Evolutionary conservation across 2,888 invertebrate species (phyloP).

Genomic region (Sclerodermus sp.): DNA sequence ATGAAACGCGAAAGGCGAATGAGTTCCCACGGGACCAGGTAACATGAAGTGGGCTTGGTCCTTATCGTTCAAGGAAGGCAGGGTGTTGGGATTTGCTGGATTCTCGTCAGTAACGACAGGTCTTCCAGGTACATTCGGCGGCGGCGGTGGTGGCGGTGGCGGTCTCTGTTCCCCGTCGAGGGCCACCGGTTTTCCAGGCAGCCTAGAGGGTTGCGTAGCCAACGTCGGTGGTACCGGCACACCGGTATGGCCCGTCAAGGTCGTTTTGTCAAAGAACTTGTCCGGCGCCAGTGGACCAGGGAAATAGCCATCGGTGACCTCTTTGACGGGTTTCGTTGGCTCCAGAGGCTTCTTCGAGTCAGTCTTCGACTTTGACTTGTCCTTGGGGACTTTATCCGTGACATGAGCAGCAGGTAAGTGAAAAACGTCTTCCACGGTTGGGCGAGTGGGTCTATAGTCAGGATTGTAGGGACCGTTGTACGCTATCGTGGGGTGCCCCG

Average conservation of each 20-base stretch:
- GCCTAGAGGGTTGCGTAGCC: too few relatives aligned
- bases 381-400: conserved; percentile 11
- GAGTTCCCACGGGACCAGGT: conserved; percentile 21
- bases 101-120: too few relatives aligned
- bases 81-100: conserved; percentile 28
- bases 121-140: too few relatives aligned
- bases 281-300: conserved; percentile 47
- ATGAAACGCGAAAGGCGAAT: conserved; percentile 21
- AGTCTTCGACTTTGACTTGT: conserved; percentile 39
- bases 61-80: conserved; percentile 16
- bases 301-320: conserved; percentile 36
- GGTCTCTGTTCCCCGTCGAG: too few relatives aligned
- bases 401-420: conserved; percentile 38
- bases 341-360: conserved; percentile 49
- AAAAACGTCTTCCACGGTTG: conserved; percentile 47
- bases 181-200: too few relatives aligned
- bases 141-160: too few relatives aligned
- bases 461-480: conserved; percentile 59
- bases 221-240: too few relatives aligned
- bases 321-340: conserved; percentile 41
- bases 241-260: too few relatives aligned
- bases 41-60: not conserved
- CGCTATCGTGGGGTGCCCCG: conserved; percentile 47
- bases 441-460: conserved; percentile 47
- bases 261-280: conserved; percentile 34